Percentiles rank a stretch among this genome's conserved stretches.
Evolutionary conservation across 2,888 invertebrate species (phyloP).

Genomic region (Argyresthia goedartella): DNA sequence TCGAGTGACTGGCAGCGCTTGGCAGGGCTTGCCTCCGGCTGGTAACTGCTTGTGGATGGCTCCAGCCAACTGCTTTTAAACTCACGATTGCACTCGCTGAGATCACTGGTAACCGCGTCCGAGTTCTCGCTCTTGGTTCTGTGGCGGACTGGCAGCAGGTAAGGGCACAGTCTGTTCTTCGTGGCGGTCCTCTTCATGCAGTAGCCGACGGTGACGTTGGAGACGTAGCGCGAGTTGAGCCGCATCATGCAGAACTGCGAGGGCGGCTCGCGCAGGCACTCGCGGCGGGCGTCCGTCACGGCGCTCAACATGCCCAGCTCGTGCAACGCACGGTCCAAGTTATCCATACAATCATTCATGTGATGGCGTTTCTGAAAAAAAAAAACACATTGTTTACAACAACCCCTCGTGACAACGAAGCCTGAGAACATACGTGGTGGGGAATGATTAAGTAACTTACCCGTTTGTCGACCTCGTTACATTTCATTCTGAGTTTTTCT

Average conservation of each 20-base stretch:
- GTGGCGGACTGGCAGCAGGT: constrained; percentile 67
- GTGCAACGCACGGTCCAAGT: constrained; percentile 71
- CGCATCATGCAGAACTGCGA: constrained; percentile 62
- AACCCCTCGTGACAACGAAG: no score
- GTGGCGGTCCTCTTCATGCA: constrained; percentile 65
- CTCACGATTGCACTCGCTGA: constrained; percentile 36
- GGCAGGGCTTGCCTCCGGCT: constrained; percentile 40
- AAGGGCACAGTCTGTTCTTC: constrained; percentile 72
- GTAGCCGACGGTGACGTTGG: constrained; percentile 74
- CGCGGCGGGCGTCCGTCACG: constrained; percentile 68
- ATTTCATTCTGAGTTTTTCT: constrained; percentile 47
- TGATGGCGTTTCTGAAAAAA: constrained; percentile 47
- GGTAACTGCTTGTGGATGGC: constrained; percentile 51
- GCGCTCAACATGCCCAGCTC: constrained; percentile 74
- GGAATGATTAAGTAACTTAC: constrained; percentile 23
- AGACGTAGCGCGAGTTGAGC: constrained; percentile 73
- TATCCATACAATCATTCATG: constrained; percentile 64
- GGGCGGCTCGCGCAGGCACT: constrained; percentile 67
- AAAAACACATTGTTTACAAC: neutral
- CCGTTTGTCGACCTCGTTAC: constrained; percentile 47
- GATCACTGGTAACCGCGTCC: constrained; percentile 52
- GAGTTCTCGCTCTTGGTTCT: constrained; percentile 75
- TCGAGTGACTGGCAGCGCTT: constrained; percentile 75
- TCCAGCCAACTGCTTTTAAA: constrained; percentile 44
- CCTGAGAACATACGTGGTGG: neutral